Conservation (phyloP, 1,140 invertebrate genomes). For the Caenorhabditis remanei region DNA sequence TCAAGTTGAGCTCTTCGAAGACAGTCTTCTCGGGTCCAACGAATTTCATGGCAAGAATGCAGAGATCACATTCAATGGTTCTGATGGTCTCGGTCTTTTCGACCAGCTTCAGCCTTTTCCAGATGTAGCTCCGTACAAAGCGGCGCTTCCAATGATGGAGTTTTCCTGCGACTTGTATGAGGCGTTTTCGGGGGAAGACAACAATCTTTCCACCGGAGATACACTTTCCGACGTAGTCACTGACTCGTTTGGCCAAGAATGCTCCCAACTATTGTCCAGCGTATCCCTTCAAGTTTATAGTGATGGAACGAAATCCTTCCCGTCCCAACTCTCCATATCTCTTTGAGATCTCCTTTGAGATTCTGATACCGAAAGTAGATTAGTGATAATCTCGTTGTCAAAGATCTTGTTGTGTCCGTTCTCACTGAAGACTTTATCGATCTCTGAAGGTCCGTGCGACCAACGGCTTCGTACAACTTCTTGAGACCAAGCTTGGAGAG, state of each 20-base stretch:
- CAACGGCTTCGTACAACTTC: constrained; percentile 92
- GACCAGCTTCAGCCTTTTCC: too few species aligned
- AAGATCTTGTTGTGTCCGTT: constrained; percentile 64
- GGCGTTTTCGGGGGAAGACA: constrained; percentile 91
- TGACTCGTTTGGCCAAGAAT: constrained; percentile 91
- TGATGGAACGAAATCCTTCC: constrained; percentile 85
- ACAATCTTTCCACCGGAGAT: constrained; percentile 94
- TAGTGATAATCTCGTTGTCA: constrained; percentile 89
- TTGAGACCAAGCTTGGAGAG: constrained; percentile 92
- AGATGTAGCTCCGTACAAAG: constrained; percentile 94
- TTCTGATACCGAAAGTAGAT: constrained; percentile 91
- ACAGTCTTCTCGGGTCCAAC: constrained; percentile 92
- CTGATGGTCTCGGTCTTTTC: constrained; percentile 87
- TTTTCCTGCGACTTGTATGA: constrained; percentile 90
- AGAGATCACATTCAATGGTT: constrained; percentile 86
- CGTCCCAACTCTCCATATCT: constrained; percentile 90
- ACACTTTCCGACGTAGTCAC: constrained; percentile 97
- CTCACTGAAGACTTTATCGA: constrained; percentile 71
- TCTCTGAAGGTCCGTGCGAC: constrained; percentile 87
- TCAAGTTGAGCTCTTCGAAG: constrained; percentile 86
- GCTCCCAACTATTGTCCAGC: constrained; percentile 99
- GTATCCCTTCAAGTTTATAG: constrained; percentile 89
- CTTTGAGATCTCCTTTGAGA: constrained; percentile 88
- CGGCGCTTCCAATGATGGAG: constrained; percentile 97
- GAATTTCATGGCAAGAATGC: constrained; percentile 97